phyloP scores from a whole-genome alignment of 2,888 invertebrate species.

The Melieria omissa region DNA sequence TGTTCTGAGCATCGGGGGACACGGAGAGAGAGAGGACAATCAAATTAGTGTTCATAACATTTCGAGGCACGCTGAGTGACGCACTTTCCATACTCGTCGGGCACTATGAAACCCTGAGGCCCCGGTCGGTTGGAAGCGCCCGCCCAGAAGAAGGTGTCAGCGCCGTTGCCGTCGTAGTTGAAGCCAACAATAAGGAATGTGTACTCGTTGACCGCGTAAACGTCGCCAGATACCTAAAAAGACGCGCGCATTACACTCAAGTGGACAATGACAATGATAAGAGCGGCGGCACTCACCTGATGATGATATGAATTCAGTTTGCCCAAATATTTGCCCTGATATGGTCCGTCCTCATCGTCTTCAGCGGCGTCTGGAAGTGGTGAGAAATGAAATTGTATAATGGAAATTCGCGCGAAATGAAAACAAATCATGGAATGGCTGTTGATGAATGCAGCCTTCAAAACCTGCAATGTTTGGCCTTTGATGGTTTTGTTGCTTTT shows the following conservation, averaged over 20 bases:
- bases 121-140: conserved; percentile 89
- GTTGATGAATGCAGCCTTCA: background rate
- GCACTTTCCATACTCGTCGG: conserved; percentile 87
- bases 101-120: conserved; percentile 91
- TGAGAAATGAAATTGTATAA: background rate
- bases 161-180: conserved; percentile 90
- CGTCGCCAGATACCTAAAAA: conserved; percentile 81
- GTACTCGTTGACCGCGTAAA: conserved; percentile 88
- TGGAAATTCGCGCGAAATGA: background rate
- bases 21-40: conserved; percentile 6
- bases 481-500: no score
- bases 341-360: conserved; percentile 79
- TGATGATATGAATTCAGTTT: conserved; percentile 92
- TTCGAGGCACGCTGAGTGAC: conserved; percentile 49
- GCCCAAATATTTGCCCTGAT: conserved; percentile 83
- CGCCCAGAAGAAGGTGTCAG: conserved; percentile 94
- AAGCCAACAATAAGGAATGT: conserved; percentile 84
- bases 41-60: background rate
- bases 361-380: conserved; percentile 54
- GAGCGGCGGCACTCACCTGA: conserved; percentile 68
- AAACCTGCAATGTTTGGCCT: background rate
- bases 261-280: background rate
- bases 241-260: background rate
- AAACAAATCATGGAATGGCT: background rate
- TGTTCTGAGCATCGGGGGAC: conserved; percentile 70